Percentiles rank a stretch among this genome's conserved stretches.
phyloP scores from a whole-genome alignment of 2,888 invertebrate species.

The Noctua pronuba region DNA sequence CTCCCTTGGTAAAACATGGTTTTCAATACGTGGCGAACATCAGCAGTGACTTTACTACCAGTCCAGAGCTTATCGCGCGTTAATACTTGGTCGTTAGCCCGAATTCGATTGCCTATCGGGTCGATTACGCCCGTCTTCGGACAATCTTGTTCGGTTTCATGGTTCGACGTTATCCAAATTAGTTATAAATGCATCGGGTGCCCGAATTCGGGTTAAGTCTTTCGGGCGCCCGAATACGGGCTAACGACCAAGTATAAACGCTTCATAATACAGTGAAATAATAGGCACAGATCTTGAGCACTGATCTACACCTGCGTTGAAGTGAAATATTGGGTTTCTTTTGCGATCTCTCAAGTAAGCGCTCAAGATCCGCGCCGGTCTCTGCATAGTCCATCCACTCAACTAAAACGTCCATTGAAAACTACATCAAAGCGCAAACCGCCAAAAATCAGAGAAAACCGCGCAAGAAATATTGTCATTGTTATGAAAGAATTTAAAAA shows the following conservation, averaged over 20 bases:
- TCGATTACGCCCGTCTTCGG: too few relatives aligned
- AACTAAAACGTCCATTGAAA: neutral
- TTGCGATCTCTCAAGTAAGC: too few relatives aligned
- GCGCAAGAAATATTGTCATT: neutral
- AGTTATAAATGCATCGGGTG: neutral
- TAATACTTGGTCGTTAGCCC: neutral
- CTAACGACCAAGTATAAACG: too few relatives aligned
- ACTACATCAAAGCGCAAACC: neutral
- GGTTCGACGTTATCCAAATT: too few relatives aligned
- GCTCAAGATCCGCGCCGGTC: too few relatives aligned
- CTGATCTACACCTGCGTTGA: too few relatives aligned
- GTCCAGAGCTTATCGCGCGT: neutral
- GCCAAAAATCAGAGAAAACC: neutral
- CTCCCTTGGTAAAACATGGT: neutral
- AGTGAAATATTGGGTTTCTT: too few relatives aligned
- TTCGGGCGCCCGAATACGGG: neutral
- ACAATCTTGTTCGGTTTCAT: too few relatives aligned
- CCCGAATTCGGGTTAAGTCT: neutral
- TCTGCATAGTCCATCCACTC: neutral
- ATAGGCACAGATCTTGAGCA: too few relatives aligned
- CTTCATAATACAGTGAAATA: too few relatives aligned
- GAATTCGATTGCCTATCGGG: neutral
- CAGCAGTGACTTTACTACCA: too few relatives aligned
- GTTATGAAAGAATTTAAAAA: neutral
- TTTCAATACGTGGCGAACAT: neutral